Conservation (phyloP, 2,797 vertebrate genomes). For the Cercopithecus petaurista region DNA sequence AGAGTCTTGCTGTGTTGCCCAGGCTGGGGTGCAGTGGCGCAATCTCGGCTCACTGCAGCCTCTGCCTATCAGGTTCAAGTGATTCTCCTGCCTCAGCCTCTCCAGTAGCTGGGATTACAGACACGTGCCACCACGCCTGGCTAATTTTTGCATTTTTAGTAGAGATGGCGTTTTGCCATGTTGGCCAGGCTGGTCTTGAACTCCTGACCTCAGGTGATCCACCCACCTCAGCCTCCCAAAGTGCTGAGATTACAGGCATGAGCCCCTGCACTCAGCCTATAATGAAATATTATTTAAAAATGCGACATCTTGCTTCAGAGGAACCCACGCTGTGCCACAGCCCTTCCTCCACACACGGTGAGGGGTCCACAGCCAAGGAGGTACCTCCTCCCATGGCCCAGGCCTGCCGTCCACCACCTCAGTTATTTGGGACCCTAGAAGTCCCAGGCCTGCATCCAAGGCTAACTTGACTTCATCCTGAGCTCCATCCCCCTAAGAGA, state of each 20-base stretch:
- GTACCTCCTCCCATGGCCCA: neutral
- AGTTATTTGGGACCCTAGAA: neutral
- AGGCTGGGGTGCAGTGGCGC: neutral
- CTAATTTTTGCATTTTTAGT: neutral
- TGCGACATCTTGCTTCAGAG: neutral
- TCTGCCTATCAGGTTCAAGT: neutral
- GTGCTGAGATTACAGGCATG: neutral
- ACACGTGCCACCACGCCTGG: accelerated
- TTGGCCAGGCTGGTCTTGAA: neutral
- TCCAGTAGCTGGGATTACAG: neutral
- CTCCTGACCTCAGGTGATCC: neutral
- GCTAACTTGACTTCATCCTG: neutral
- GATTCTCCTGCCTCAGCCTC: neutral
- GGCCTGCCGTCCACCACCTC: neutral
- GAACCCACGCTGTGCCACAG: neutral
- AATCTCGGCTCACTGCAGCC: neutral
- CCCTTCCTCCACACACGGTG: neutral
- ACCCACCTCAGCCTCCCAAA: neutral
- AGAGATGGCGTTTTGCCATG: neutral
- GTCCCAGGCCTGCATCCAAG: neutral
- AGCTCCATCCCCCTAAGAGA: neutral
- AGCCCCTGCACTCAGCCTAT: neutral
- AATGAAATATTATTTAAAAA: neutral
- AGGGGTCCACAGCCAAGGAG: neutral
- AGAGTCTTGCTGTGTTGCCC: neutral